phyloP scores from a whole-genome alignment of 2,113 vertebrate species.

The Salvator merianae region DNA sequence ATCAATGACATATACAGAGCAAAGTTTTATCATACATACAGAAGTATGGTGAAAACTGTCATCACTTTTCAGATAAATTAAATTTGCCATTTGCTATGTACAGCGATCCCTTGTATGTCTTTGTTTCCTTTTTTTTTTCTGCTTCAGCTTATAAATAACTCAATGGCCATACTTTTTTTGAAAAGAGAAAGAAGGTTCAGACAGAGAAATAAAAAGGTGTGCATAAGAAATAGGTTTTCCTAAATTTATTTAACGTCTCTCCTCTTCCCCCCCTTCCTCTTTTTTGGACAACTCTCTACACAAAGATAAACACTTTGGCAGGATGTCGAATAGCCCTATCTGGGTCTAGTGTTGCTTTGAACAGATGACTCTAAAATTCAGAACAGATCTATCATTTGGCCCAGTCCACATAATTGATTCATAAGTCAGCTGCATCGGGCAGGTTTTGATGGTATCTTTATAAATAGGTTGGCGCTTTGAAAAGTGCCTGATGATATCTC shows the following conservation, averaged over 20 bases:
- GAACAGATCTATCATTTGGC: constrained; percentile 73
- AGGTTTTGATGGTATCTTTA: constrained; percentile 81
- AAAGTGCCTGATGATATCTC: constrained; percentile 74
- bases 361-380: constrained; percentile 75
- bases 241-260: constrained; percentile 53
- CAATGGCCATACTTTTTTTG: neutral
- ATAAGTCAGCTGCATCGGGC: constrained; percentile 79
- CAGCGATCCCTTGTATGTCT: neutral
- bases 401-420: constrained; percentile 79
- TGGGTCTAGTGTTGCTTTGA: constrained; percentile 62
- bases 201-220: neutral
- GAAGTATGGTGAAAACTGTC: constrained; percentile 9
- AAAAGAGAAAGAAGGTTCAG: neutral
- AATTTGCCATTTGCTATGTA: constrained; percentile 40
- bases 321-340: constrained; percentile 72
- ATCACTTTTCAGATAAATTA: constrained; percentile 20
- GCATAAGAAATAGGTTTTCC: neutral
- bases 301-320: constrained; percentile 71
- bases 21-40: neutral
- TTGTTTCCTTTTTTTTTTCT: constrained; percentile 40
- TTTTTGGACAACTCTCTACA: constrained; percentile 65
- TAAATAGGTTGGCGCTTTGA: constrained; percentile 75
- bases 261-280: no score
- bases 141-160: constrained; percentile 30
- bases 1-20: constrained; percentile 8